Evolutionary conservation across 2,888 invertebrate species (phyloP), one percentile per base, ranked within the genome.

Genomic region (Atrina japonica): DNA sequence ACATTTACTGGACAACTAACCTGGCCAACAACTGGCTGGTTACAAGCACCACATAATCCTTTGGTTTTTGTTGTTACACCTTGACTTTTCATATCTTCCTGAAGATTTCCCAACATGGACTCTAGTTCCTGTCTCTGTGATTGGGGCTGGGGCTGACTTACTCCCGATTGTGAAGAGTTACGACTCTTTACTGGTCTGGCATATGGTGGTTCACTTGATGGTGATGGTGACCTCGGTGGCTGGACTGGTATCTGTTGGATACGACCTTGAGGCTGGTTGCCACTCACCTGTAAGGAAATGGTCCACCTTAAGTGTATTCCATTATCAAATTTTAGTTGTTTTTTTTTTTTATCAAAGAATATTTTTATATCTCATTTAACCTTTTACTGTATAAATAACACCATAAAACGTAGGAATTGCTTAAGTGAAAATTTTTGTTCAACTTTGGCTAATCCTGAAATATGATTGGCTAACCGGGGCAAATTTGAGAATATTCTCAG

Each of bases 21-120:
- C 94, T 98, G 98, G 84, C 99, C 99, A 74, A 99, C 97, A 91
- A 99, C 99, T 80, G 99, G 97, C 89, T 99, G 99, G 91, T 97
- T 96, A 93, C 99, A 99, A 83, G 97, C 97, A 90, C 94, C 97
- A 94, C 99, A 99, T 93, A 98, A 97, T 88, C 99, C 99, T 93
- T 99, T 99, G 91, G 99, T 98, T 86, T 98, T 97, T 77, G 98
- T 98, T 91, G 95, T 97, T 78, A 99, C 97, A 92, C 99, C 99
- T 93, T 99, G 99, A 91, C 97, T 95, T 92, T 95, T 97, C 97
- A 99, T 97, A 93, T 98, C 97, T 90, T 96, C 96, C 91, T 97
- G 97, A 72, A 92, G 86, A 76, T 90, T 96, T 83, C 97, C 97
- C 91, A 97, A 95, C 97, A 97, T 97, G 91, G 95, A 94, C 92